Evolutionary conservation across 2,888 invertebrate genomes (phyloP), one percentile per base, ranked within the genome.

Genomic region (Agriopis leucophaearia): DNA sequence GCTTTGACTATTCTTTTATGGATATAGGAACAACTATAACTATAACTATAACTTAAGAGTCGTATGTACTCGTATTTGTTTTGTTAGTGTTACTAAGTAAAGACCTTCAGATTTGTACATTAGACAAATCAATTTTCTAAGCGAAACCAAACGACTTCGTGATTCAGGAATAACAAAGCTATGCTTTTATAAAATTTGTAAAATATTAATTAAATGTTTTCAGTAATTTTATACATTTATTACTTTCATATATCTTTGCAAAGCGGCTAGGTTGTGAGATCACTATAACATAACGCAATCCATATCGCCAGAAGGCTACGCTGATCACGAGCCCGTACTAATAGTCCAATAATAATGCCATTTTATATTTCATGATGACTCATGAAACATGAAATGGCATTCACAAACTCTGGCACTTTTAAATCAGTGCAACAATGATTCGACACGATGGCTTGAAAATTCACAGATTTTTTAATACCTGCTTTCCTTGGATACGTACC

Each of bases 261-360:
- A 48, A 47, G 18, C 48, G 15, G 36, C 12, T 58, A 0, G 45
- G 18, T 16, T 58, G 38, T 47, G 38, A 57, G 56, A 56, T 55
- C 44, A 66, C 36, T 62, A 54, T 67, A 66, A 66, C 15, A 50
- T 47, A 50, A 35, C 45, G 62, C 67, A 63, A 59, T 63, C 36
- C 48, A 54, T 67, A 44, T 67, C 63, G 55, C 38, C n/a, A 60
- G 68, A 68, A 68, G 68, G 68, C 51, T 68, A 51, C 51, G 45
- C 18, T 45, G 12, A 27, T 55, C 68, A 68, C 68, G 64, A 68
- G 56, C 59, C 51, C 38, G 35, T 47, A 67, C 42, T 54, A 48
- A 63, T 64, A 68, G 68, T 55, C 52, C 40, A 63, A 67, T 44
- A 58, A 40, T 63, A 54, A 67, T 62, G 36, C 35, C 54, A 58